Base-by-base conservation (phyloP, 2,797 vertebrate genomes). In the Cacajao melanocephalus region DNA sequence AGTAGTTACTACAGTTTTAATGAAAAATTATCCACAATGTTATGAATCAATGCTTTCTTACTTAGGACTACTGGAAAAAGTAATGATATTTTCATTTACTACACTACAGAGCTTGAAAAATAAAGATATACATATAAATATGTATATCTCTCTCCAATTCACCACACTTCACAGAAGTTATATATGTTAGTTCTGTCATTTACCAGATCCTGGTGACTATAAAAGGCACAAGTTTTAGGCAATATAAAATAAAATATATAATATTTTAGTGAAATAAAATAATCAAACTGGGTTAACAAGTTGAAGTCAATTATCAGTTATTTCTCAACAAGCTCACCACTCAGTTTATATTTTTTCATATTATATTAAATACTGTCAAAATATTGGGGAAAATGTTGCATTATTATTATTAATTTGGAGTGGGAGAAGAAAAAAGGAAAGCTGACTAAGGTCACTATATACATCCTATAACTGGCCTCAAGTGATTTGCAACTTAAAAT, bases 211-310 rank as follows among this genome's bases (percentile, higher is more conserved):
- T 92, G 22, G 50, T 78, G 64, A 92, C 84, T 81, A 93, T 46
- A 89, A 94, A 87, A 90, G 19, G 76, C 7, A 92, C 19, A 86
- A 72, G 44, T 90, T 95, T 94, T 80, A 96, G 57, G 57, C 75
- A 94, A 91, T 82, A 39, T 20, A 86, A 95, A 91, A 80, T 89
- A 80, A 94, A 89, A 89, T 73, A 13, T 13, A 20, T 58, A 44
- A 46, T 22, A 91, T 88, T 90, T 97, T 73, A 94, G 85, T 95
- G 78, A 95, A 88, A 95, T 92, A 44, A 95, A 93, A 75, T 76
- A 93, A 88, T 88, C 82, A 92, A 97, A 96, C 48, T 92, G 50
- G 86, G 70, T 96, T 89, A 67, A 39, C 86, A 85, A 61, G 75
- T 14, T 76, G 19, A 88, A 17, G 26, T 80, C 72, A 80, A 46